Evolutionary conservation across 2,797 vertebrate species (phyloP).

Genomic region (Acanthiza pusilla): DNA sequence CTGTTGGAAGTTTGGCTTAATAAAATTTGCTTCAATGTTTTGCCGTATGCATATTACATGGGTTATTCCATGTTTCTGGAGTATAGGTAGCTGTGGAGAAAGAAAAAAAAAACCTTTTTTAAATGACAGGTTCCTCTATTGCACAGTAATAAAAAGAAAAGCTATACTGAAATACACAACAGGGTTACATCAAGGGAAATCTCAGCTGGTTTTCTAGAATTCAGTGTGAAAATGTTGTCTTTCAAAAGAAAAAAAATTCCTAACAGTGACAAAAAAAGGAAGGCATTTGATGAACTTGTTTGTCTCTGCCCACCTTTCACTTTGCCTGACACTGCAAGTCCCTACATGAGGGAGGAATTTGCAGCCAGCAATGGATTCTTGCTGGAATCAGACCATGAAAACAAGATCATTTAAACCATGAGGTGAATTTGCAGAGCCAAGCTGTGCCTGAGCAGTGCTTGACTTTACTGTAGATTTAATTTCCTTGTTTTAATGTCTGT

Average conservation of each 20-base stretch:
- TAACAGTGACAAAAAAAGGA: not conserved
- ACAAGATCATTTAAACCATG: not conserved
- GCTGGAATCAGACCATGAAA: not conserved
- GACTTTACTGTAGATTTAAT: not conserved
- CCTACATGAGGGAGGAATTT: not conserved
- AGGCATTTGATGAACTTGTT: not conserved
- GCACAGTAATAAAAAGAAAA: not conserved
- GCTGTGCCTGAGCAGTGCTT: not conserved
- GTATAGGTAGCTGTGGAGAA: conserved; percentile 83
- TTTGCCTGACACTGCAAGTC: not conserved
- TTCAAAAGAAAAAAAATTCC: not conserved
- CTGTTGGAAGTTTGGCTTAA: conserved; percentile 97
- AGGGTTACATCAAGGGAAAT: not conserved
- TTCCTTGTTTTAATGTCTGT: not conserved
- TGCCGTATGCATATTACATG: conserved; percentile 97
- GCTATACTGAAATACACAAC: not conserved
- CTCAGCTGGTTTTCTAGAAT: not conserved
- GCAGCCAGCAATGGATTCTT: not conserved
- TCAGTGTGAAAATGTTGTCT: not conserved
- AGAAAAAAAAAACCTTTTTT: not conserved
- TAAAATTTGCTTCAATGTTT: conserved; percentile 99
- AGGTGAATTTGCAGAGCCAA: not conserved
- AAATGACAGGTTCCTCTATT: not conserved
- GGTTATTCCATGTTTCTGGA: conserved; percentile 94
- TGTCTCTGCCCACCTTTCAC: not conserved